A percentile compares a stretch with the other conserved stretches of the same genome.
Evolutionary conservation across 2,113 vertebrate species (phyloP).

Genomic region (Etia nguti): DNA sequence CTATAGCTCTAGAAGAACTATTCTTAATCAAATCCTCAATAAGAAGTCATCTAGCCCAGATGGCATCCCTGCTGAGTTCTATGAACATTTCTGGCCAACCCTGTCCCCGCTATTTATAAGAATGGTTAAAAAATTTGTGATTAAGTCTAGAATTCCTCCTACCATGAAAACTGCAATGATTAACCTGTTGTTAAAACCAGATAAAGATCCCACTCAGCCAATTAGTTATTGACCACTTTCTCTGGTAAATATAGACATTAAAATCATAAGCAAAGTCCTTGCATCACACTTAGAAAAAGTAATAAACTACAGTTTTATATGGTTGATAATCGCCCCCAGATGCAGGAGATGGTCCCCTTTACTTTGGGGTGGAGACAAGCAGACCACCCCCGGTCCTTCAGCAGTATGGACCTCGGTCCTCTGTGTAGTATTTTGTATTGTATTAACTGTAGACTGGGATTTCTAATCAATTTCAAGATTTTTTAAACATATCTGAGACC

Average conservation of each 20-base stretch:
- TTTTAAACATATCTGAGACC: too few relatives aligned
- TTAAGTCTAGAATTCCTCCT: neutral
- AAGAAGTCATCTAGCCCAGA: neutral
- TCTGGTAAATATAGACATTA: neutral
- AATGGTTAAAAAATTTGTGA: accelerated
- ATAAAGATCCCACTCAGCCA: neutral
- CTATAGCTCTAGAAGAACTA: neutral
- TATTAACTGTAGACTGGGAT: too few relatives aligned
- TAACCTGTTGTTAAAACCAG: neutral
- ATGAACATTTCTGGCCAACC: neutral
- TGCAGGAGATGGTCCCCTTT: too few relatives aligned
- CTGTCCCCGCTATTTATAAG: neutral
- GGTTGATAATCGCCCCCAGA: too few relatives aligned
- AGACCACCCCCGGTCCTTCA: too few relatives aligned
- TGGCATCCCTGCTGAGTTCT: neutral
- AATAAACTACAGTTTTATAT: neutral
- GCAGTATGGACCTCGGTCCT: too few relatives aligned
- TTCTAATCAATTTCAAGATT: too few relatives aligned
- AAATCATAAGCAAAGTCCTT: neutral
- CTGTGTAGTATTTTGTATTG: too few relatives aligned
- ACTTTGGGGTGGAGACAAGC: too few relatives aligned
- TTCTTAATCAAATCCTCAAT: neutral
- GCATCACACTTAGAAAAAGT: neutral
- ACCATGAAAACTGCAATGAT: neutral
- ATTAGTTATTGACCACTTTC: neutral